These are phyloP conservation scores for Gymnodraco acuticeps DNA, from an alignment of 2,797 vertebrate species.

Conservation along the genomic window DNA sequence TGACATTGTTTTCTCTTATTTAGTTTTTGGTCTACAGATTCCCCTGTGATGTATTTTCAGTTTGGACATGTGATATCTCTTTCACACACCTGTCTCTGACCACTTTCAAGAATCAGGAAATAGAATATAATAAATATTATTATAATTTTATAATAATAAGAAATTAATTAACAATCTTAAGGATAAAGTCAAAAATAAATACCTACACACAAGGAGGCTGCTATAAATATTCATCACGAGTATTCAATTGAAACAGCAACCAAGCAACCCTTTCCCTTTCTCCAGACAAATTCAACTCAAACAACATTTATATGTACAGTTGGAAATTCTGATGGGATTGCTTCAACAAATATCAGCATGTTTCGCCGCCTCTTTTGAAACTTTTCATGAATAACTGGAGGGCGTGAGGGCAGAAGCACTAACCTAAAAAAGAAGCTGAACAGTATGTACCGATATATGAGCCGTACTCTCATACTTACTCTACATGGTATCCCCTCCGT, in stretches of 20 bases:
- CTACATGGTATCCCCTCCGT: background rate
- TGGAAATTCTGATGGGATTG: background rate
- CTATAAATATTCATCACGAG: background rate
- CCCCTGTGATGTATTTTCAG: background rate
- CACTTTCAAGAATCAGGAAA: no score
- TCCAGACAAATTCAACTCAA: background rate
- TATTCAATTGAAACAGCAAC: no score
- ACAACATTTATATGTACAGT: background rate
- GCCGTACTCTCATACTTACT: background rate
- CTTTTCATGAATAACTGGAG: background rate
- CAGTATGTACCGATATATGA: slow-evolving; percentile 21
- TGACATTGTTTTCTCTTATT: fast-evolving
- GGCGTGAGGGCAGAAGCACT: background rate
- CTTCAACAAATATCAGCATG: background rate
- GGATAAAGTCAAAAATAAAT: background rate
- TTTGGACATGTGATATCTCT: no score
- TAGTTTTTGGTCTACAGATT: background rate
- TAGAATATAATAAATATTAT: no score
- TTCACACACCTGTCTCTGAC: background rate
- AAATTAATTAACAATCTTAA: no score
- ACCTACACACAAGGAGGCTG: background rate
- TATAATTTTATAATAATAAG: no score
- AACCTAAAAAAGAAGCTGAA: slow-evolving; percentile 5
- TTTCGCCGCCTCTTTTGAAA: background rate
- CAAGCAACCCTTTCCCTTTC: background rate